Evolutionary conservation across 2,888 invertebrate genomes (phyloP), one percentile per base, ranked within the genome.

Genomic region (Chrysotoxum bicinctum): DNA sequence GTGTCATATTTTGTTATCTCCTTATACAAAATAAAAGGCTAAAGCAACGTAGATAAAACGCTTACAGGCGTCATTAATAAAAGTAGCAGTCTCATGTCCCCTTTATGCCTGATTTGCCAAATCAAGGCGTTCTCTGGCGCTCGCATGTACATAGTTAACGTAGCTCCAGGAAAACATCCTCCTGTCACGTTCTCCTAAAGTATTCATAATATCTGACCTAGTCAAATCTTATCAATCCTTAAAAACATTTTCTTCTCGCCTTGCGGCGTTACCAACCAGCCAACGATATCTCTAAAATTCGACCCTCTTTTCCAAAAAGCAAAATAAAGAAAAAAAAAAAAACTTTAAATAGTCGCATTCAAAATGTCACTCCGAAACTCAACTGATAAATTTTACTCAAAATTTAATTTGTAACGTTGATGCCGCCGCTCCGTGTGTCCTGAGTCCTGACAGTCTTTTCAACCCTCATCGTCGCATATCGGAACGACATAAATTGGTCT

Each of bases 351-450:
- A 84, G 72, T 72, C 75, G 54, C 66, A 72, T 80, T 80, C 60
- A 72, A 75, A 84, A 84, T 68, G 84, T 58, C 84, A 80, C 75
- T 84, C 66, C 35, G n/a, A 62, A 78, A 62, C 21, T 66, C 50
- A 66, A 74, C 75, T 79, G 84, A 84, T 84, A 84, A 84, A 84
- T 84, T 84, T 62, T 72, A 69, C 70, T 80, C 54, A 79, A 80
- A n/a, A 84, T 75, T 84, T 72, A 84, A 84, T 84, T 80, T 80
- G 80, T 75, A 80, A 84, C 32, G 48, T n/a, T 23, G 54, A 54
- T 30, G 54, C 30, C 30, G 26, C 54, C 23, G 8, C 58, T 21
- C 4, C 14, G 21, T 19, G 21, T 48, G 21, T 48, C 48, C 48
- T 48, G n/a, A n/a, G 45, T 73, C 66, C 74, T 58, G 74, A 21